Evolutionary conservation across 2,797 vertebrate genomes (phyloP), one percentile per base, ranked within the genome.

Genomic region (Bovichtus variegatus): DNA sequence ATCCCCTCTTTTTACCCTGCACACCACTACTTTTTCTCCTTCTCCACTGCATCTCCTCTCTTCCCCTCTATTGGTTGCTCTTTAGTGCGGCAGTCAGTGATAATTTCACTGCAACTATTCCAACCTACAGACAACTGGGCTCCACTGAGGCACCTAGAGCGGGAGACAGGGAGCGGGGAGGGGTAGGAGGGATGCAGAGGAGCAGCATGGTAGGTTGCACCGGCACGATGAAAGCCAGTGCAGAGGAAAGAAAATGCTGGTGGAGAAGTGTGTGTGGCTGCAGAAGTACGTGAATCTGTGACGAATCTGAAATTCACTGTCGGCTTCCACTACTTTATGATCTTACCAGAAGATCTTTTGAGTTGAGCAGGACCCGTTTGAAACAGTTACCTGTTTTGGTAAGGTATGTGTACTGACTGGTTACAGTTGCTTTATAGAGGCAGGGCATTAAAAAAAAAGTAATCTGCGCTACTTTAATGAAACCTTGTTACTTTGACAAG

Each of bases 201-300:
- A 74, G 74, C n/a, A 92, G 88, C 90, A 93, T 78, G 92, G 74
- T 93, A 90, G 92, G 91, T 91, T 92, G 93, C 87, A 89, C 60
- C n/a, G n/a, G 41, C 83, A 87, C 21, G 8, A 79, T 78, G 53
- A 82, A 57, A 83, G 82, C 62, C 62, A 80, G 73, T 44, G 60
- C 27, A 60, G 27, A 46, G 44, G 16, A 18, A 40, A 51, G 18
- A 57, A 86, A 60, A 43, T 0, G 55, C 34, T 41, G 44, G 29
- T 65, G 44, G 29, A 65, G 50, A 69, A 60, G 40, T 31, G 27
- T 51, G 71, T 63, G 53, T 29, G 40, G 41, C 60, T 85, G 64
- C 23, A 69, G 46, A 68, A 76, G 46, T 41, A 60, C 1, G 44
- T 47, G n/a, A n/a, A n/a, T n/a, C n/a, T n/a, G n/a, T n/a, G n/a